Base-by-base conservation (phyloP, 2,888 invertebrate genomes). In the Eulithis testata region DNA sequence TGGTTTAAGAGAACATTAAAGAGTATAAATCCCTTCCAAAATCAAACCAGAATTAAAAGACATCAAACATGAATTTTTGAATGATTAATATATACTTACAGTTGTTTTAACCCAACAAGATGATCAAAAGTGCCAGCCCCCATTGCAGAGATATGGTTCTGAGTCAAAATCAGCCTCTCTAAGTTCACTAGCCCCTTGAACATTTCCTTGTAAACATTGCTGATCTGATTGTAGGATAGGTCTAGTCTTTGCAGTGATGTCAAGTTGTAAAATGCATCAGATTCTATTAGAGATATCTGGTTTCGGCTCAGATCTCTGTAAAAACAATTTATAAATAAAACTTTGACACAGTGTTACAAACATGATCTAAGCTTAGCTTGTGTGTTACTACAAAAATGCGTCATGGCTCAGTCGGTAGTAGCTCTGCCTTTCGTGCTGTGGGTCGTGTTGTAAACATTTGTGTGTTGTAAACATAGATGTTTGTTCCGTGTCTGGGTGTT, bases 221-320 rank as follows among this genome's bases (percentile, higher is more conserved):
- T 95, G 66, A 97, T 94, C 75, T 94, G 94, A 83, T 97, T 97
- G 73, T 93, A 91, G 0, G 96, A 96, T 64, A 97, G 82, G 82
- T 96, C 96, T 70, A 96, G 86, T 56, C 95, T 88, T 82, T 95
- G 95, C n/a, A 97, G 88, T 66, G 95, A 95, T 11, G 95, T 94
- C 77, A 96, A 94, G 82, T 96, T 95, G 73, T 93, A 94, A 83
- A 98, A 97, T 59, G 97, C 96, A 77, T 95, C 95, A 4, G 95
- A 94, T 74, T 96, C 95, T 76, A 98, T 95, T 14, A 94, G 88
- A 52, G 94, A 94, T 80, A 98, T 96, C 75, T 95, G 94, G 85
- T 98, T 98, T 80, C 95, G 95, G 81, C 96, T 97, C 59, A 98
- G 91, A 88, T 98, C 97, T 78, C 97, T 96, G 88, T 50, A 62